phyloP scores from a whole-genome alignment of 2,888 invertebrate species.

The Orchesella flavescens region DNA sequence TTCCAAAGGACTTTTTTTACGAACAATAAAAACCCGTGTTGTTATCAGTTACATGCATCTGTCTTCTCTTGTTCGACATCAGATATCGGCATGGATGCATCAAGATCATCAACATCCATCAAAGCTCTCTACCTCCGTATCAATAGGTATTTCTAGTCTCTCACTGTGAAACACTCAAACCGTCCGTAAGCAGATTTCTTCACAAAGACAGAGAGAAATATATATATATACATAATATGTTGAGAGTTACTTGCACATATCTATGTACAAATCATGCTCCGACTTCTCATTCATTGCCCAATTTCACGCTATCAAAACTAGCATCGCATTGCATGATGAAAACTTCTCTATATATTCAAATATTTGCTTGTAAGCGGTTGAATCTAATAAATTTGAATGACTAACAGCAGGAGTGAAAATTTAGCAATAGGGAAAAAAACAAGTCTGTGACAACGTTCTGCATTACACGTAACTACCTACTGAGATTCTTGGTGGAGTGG shows the following conservation, averaged over 20 bases:
- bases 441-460: conserved; percentile 18
- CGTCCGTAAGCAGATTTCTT: too few relatives aligned
- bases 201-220: too few relatives aligned
- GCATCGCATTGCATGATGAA: not conserved
- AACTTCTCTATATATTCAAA: too few relatives aligned
- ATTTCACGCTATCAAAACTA: not conserved
- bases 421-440: conserved; percentile 16
- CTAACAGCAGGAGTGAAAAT: conserved; percentile 57
- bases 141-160: too few relatives aligned
- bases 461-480: not conserved
- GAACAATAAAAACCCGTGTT: not conserved
- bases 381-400: conserved; percentile 54
- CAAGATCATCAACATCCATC: too few relatives aligned
- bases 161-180: too few relatives aligned
- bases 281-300: conserved; percentile 7
- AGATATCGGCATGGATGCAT: too few relatives aligned
- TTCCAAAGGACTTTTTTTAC: not conserved
- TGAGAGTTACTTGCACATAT: too few relatives aligned
- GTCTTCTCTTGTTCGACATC: too few relatives aligned
- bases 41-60: not conserved
- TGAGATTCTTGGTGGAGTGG: not conserved
- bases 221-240: too few relatives aligned
- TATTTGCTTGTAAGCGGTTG: too few relatives aligned
- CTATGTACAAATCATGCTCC: not conserved
- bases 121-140: too few relatives aligned